These are phyloP conservation scores for Uropetala carovei DNA, from an alignment of 2,888 invertebrate species.

Conservation along the genomic window DNA sequence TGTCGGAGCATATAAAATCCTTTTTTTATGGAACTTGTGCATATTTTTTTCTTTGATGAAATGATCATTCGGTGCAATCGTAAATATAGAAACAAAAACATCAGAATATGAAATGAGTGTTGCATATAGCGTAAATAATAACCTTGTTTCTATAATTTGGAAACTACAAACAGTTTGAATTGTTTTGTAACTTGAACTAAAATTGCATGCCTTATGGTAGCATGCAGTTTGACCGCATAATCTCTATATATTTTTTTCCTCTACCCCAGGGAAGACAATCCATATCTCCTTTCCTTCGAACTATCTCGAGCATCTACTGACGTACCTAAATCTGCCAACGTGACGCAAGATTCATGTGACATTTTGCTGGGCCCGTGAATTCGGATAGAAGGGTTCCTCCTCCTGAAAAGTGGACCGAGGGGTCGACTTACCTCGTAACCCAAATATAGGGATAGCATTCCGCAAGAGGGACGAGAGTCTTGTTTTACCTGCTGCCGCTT, in stretches of 20 bases:
- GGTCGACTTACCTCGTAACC: slow-evolving; percentile 24
- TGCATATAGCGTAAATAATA: no score
- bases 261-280: neutral
- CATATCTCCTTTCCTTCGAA: neutral
- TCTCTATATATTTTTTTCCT: neutral
- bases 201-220: neutral
- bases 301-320: neutral
- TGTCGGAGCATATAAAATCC: no score
- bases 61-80: no score
- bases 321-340: slow-evolving; percentile 30
- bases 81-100: no score
- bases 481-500: neutral
- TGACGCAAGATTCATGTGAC: slow-evolving; percentile 47
- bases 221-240: neutral
- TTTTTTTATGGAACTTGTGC: no score
- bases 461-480: no score
- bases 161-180: neutral
- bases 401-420: neutral
- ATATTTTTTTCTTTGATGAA: no score
- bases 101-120: no score
- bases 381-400: slow-evolving; percentile 47
- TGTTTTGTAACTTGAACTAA: neutral
- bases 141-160: no score
- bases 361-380: slow-evolving; percentile 30
- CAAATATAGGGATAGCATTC: neutral